A percentile compares a stretch with the other conserved stretches of the same genome.
phyloP scores from a whole-genome alignment of 2,888 invertebrate genomes.

The Lapara coniferarum region DNA sequence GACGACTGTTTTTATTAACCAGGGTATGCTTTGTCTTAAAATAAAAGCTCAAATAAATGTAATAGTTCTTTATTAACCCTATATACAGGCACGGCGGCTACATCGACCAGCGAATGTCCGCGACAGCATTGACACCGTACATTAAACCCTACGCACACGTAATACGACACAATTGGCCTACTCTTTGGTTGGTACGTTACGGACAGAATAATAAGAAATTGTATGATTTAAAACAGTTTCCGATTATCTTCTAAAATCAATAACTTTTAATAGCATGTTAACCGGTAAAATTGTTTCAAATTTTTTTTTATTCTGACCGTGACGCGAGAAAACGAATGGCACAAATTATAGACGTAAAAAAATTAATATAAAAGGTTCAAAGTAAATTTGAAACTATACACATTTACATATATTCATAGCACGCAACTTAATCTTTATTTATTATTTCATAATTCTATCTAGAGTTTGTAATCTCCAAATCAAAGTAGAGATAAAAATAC shows the following conservation, averaged over 20 bases:
- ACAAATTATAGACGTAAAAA: constrained; percentile 2
- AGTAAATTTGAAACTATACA: neutral
- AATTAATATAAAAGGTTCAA: neutral
- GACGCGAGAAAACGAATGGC: neutral
- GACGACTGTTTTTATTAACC: neutral
- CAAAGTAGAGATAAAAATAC: constrained; percentile 1
- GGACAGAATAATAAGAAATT: neutral
- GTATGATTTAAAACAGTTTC: neutral
- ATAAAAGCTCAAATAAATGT: constrained; percentile 38
- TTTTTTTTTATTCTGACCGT: neutral
- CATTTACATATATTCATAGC: constrained; percentile 2
- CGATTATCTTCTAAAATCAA: neutral
- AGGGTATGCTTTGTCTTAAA: neutral
- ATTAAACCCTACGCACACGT: constrained; percentile 29
- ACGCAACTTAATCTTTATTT: constrained; percentile 2
- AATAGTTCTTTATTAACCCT: constrained; percentile 61
- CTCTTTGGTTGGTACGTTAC: constrained; percentile 17
- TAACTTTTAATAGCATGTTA: neutral
- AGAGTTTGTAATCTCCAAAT: neutral
- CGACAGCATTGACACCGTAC: constrained; percentile 30
- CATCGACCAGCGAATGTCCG: constrained; percentile 75
- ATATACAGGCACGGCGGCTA: constrained; percentile 53
- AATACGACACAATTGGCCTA: constrained; percentile 23
- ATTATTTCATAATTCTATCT: neutral
- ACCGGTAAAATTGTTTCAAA: neutral